phyloP scores from a whole-genome alignment of 1,140 invertebrate genomes.

The Hylaeus anthracinus region DNA sequence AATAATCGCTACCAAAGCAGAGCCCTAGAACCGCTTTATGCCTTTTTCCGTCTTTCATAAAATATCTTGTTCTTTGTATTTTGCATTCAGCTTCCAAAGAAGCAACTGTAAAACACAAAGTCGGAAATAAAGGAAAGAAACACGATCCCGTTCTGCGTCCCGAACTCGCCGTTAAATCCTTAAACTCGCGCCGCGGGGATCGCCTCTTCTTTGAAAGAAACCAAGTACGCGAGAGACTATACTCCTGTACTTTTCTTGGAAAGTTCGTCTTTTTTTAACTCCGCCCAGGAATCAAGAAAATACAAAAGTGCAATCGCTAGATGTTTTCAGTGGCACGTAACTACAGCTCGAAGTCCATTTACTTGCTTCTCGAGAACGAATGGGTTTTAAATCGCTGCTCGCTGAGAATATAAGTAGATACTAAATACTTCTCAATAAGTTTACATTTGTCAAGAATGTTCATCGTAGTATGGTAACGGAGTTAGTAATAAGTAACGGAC shows the following conservation, averaged over 20 bases:
- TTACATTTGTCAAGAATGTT: background rate
- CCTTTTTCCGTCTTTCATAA: background rate
- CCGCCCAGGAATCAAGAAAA: background rate
- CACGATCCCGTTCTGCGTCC: background rate
- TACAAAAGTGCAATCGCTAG: background rate
- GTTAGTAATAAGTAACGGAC: too few relatives aligned
- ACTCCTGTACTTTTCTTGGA: too few relatives aligned
- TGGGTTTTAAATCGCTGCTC: too few relatives aligned
- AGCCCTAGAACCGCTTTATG: background rate
- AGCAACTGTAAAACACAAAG: background rate
- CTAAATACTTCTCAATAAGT: too few relatives aligned
- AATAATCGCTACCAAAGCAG: background rate
- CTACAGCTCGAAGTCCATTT: background rate
- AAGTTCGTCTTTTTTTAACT: background rate
- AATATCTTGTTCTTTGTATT: slow-evolving; percentile 5
- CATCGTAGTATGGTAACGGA: background rate
- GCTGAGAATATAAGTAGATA: too few relatives aligned
- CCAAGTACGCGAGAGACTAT: background rate
- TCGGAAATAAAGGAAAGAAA: background rate
- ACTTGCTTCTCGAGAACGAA: too few relatives aligned
- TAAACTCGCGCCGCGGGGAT: background rate
- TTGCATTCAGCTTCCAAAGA: background rate
- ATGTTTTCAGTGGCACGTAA: background rate
- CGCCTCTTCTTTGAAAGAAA: background rate
- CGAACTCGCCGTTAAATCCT: background rate